Evolutionary conservation across 2,113 vertebrate species (phyloP).

Genomic region (Grantiella picta): DNA sequence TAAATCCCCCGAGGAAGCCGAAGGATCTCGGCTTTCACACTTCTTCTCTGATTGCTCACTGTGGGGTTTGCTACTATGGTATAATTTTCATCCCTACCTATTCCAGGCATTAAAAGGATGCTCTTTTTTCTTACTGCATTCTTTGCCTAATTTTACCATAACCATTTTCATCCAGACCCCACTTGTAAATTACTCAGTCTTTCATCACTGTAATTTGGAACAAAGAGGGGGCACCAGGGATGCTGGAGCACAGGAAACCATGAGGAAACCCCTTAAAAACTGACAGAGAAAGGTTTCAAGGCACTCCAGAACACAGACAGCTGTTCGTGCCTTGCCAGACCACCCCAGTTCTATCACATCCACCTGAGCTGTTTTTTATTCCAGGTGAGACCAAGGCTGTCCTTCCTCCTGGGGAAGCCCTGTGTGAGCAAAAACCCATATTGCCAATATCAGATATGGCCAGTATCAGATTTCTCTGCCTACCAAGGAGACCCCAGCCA

Average conservation of each 20-base stretch:
- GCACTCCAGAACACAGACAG: background rate
- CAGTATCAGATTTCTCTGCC: background rate
- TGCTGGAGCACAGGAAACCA: background rate
- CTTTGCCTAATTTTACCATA: background rate
- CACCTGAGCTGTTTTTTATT: background rate
- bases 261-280: background rate
- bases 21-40: too few species aligned
- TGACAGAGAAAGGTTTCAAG: background rate
- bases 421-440: background rate
- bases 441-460: background rate
- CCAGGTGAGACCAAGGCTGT: background rate
- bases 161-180: background rate
- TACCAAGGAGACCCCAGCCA: background rate
- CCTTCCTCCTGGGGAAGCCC: background rate
- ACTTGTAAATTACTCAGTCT: too few species aligned
- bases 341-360: background rate
- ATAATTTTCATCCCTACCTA: background rate
- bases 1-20: accelerated
- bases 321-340: background rate
- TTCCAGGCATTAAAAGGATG: background rate
- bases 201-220: background rate
- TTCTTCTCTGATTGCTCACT: background rate
- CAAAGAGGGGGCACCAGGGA: background rate
- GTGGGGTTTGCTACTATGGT: background rate
- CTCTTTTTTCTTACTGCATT: background rate